Base-by-base conservation (phyloP, 2,797 vertebrate genomes). In the Acrossocheilus fasciatus region DNA sequence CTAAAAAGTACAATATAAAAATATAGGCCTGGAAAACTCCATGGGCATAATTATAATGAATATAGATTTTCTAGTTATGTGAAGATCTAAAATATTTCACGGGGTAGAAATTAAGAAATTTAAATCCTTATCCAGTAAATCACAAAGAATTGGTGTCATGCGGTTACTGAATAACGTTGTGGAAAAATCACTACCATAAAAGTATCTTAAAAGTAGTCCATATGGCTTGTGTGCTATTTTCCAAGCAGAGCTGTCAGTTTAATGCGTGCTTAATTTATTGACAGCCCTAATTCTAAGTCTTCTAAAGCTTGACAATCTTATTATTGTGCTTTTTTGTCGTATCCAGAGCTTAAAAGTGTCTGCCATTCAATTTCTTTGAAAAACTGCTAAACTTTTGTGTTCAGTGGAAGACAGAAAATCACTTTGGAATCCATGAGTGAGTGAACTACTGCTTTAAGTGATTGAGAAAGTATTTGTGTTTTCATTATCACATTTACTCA, bases 401-500 rank as follows among this genome's bases (percentile, higher is more conserved):
- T 50, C 14, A 62, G 0, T 17, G 12, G 30, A 50, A 75, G 20
- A 66, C 30, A 76, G 18, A n/a, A 83, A 77, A 41, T 50, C 59
- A 68, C 45, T 41, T 84, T n/a, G 34, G 62, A 54, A 77, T 1
- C 36, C 45, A 30, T 12, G 15, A 84, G 11, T 36, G 54, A 76
- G 20, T 47, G 39, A 73, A 74, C 45, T 18, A 66, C 36, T 76
- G 11, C 62, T 76, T 64, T 26, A 76, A 54, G 59, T 78, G 39
- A 69, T 45, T 84, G 73, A 52, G 73, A 68, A 66, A 68, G 45
- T 17, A 52, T 68, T 76, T 50, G 34, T 50, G 59, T 54, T 84
- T 69, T 69, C 64, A 78, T 78, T 23, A 85, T 70, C 74, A 34
- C 57, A 75, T 62, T 83, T 59, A 78, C 26, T 20, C 78, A 81